Percentiles rank a stretch among this genome's conserved stretches.
These are phyloP conservation scores for Zosterops borbonicus DNA, from an alignment of 2,113 vertebrate genomes.

Conservation along the genomic window DNA sequence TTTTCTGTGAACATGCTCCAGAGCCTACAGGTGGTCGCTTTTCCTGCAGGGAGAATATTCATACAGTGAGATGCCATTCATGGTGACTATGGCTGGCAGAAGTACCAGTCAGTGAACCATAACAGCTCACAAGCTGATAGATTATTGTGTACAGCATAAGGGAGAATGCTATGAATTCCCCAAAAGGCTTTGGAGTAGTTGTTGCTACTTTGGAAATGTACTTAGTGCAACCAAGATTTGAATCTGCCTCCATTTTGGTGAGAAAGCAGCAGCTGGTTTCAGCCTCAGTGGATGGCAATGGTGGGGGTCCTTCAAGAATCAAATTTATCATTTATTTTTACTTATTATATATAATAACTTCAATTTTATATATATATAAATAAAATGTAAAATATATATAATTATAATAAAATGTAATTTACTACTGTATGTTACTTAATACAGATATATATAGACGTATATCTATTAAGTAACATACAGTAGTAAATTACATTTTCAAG, in stretches of 20 bases:
- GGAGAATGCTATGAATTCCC: not conserved
- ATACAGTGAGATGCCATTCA: not conserved
- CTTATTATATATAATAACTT: not conserved
- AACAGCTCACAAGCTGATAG: not conserved
- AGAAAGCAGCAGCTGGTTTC: not conserved
- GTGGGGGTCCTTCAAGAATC: not conserved
- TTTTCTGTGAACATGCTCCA: not conserved
- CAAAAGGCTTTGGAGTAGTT: not conserved
- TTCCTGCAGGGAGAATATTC: not conserved
- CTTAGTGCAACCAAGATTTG: not conserved
- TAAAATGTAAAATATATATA: not conserved
- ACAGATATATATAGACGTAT: not conserved
- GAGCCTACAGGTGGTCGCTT: not conserved
- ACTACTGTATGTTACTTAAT: not conserved
- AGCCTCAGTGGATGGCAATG: not conserved
- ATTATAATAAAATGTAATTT: not conserved
- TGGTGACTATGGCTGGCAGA: not conserved
- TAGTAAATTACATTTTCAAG: not conserved
- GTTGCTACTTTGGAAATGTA: not conserved
- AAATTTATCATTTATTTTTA: not conserved
- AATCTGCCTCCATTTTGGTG: not conserved
- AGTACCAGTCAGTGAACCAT: not conserved
- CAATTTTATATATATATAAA: not conserved
- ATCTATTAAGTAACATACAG: not conserved
- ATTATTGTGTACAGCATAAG: not conserved